These are phyloP conservation scores for Rattus rattus DNA, from an alignment of 2,113 vertebrate genomes.

Conservation along the genomic window DNA sequence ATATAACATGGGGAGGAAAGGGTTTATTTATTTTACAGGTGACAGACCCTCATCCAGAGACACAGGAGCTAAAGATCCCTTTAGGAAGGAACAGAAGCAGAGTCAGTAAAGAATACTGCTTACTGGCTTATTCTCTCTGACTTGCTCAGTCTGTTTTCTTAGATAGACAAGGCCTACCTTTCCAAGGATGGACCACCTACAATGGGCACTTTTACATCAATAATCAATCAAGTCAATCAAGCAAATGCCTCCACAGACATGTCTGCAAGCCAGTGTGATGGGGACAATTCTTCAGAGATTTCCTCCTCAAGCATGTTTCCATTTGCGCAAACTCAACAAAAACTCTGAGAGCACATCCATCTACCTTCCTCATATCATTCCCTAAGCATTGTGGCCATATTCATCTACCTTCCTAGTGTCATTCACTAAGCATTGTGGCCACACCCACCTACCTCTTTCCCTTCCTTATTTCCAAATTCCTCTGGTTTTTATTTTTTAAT, in stretches of 20 bases:
- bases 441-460: neutral
- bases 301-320: neutral
- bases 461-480: neutral
- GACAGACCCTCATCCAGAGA: neutral
- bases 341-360: neutral
- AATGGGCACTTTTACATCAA: neutral
- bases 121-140: neutral
- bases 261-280: no score
- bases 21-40: neutral
- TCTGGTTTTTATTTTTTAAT: neutral
- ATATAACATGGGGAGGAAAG: neutral
- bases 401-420: neutral
- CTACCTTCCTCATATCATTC: neutral
- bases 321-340: neutral
- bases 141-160: no score
- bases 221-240: neutral
- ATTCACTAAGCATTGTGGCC: neutral
- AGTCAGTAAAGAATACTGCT: no score
- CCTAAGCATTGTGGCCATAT: neutral
- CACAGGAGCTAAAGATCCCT: neutral
- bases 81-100: neutral
- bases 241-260: neutral
- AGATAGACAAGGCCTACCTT: neutral
- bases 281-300: neutral
- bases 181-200: neutral